Conservation (phyloP, 2,888 invertebrate species). For the Parnassius orleans region DNA sequence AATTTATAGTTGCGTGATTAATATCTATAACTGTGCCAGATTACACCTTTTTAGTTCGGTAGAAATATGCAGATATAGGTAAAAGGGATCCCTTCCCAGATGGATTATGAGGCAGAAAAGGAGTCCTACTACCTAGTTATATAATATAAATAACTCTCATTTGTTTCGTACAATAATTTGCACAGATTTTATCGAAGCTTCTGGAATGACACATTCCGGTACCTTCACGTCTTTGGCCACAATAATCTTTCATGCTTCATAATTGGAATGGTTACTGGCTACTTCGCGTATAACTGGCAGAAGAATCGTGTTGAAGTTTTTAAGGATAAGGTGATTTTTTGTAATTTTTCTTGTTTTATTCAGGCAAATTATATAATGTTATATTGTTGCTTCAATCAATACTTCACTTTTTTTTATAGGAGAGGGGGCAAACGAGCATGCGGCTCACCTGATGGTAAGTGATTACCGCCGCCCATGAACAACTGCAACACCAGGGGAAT, state of each 20-base stretch:
- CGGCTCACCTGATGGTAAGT: too few species aligned
- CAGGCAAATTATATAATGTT: background rate
- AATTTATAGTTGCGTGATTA: too few species aligned
- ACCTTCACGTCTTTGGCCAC: slow-evolving; percentile 49
- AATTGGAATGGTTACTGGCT: slow-evolving; percentile 48
- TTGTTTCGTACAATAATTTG: background rate
- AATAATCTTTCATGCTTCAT: slow-evolving; percentile 48
- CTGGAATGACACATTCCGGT: slow-evolving; percentile 39
- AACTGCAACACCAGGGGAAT: too few species aligned
- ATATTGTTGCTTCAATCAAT: background rate
- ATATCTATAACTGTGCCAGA: too few species aligned
- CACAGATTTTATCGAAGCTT: slow-evolving; percentile 38
- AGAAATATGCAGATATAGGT: too few species aligned
- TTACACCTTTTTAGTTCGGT: too few species aligned
- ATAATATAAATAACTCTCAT: background rate
- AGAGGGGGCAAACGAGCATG: too few species aligned
- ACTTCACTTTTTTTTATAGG: too few species aligned
- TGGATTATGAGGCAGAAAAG: too few species aligned
- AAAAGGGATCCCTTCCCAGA: too few species aligned
- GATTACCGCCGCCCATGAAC: too few species aligned
- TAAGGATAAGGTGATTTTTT: slow-evolving; percentile 31
- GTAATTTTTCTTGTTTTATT: background rate
- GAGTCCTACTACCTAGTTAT: too few species aligned
- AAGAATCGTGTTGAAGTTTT: slow-evolving; percentile 30
- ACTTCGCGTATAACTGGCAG: slow-evolving; percentile 44